phyloP scores from a whole-genome alignment of 1,140 invertebrate genomes.

The Phenacoccus solenopsis region DNA sequence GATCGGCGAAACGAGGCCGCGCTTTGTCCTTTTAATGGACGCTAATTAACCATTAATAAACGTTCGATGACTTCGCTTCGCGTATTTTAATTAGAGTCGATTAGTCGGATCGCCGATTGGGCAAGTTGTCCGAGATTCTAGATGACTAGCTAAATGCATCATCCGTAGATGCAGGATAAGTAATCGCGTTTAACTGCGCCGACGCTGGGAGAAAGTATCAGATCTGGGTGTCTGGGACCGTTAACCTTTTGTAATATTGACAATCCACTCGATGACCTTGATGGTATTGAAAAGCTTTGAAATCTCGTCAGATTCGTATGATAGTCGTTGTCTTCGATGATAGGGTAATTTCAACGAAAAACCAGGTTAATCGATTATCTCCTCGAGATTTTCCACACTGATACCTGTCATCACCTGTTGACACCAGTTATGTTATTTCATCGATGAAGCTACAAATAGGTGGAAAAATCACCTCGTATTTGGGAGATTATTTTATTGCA shows the following conservation, averaged over 20 bases:
- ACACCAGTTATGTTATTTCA: too few relatives aligned
- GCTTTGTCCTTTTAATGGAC: background rate
- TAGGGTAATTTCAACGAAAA: background rate
- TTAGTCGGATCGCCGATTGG: background rate
- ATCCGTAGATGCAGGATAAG: too few relatives aligned
- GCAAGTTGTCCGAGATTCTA: too few relatives aligned
- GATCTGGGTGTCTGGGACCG: too few relatives aligned
- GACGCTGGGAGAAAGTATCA: too few relatives aligned
- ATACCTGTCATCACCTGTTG: too few relatives aligned
- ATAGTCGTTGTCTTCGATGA: background rate
- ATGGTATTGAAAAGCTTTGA: background rate
- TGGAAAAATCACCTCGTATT: too few relatives aligned
- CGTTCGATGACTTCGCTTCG: background rate
- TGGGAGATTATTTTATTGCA: too few relatives aligned
- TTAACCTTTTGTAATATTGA: background rate
- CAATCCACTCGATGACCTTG: background rate
- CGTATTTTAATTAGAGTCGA: background rate
- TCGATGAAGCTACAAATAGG: too few relatives aligned
- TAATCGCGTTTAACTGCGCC: too few relatives aligned
- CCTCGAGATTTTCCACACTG: background rate
- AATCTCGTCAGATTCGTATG: background rate
- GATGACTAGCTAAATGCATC: too few relatives aligned
- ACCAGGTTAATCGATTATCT: background rate
- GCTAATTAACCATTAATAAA: background rate
- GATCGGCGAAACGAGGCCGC: too few relatives aligned